phyloP scores from a whole-genome alignment of 2,113 vertebrate species.

The Tricholaema leucomelas region DNA sequence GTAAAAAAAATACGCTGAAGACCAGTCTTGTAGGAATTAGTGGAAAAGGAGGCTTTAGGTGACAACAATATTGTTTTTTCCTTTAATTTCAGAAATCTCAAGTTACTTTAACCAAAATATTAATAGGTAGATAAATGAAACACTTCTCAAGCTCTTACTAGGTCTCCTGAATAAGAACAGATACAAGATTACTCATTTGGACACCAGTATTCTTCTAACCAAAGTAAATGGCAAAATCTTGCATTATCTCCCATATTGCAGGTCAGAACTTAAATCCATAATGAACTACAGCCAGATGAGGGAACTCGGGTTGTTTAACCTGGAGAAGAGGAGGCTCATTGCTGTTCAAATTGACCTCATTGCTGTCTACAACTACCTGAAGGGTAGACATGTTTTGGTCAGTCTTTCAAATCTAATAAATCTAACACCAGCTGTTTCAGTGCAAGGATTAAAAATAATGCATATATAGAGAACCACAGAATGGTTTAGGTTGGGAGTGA shows the following conservation, averaged over 20 bases:
- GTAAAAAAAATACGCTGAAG: neutral
- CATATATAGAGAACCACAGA: too few relatives aligned
- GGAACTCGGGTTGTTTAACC: too few relatives aligned
- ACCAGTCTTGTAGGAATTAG: conserved; percentile 11
- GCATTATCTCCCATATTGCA: neutral
- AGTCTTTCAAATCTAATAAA: neutral
- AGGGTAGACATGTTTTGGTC: neutral
- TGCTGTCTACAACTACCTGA: too few relatives aligned
- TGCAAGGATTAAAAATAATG: neutral
- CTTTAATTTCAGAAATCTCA: neutral
- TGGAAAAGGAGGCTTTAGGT: conserved; percentile 5
- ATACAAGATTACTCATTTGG: neutral
- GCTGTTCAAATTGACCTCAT: too few relatives aligned
- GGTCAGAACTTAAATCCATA: neutral
- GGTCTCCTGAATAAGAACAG: neutral
- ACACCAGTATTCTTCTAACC: neutral
- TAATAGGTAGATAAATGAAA: conserved; percentile 9
- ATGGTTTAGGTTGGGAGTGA: too few relatives aligned
- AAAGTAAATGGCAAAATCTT: neutral
- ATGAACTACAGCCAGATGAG: neutral
- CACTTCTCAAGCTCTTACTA: neutral
- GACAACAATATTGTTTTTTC: neutral
- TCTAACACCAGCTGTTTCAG: neutral
- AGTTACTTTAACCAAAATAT: neutral
- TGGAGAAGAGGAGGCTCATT: too few relatives aligned